phyloP scores from a whole-genome alignment of 2,113 vertebrate species.

The Brachypteracias leptosomus region DNA sequence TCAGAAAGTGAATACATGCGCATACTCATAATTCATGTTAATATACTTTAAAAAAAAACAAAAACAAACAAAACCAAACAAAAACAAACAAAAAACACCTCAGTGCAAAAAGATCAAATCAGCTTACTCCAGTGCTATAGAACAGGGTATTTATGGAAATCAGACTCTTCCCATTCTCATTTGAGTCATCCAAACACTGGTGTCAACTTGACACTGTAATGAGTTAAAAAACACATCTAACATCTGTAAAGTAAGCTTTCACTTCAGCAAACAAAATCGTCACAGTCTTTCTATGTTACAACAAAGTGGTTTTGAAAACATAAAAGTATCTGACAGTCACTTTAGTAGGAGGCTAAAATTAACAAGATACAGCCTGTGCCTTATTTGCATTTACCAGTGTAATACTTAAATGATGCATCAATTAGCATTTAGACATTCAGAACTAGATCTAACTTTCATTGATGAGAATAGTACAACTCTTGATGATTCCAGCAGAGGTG shows the following conservation, averaged over 20 bases:
- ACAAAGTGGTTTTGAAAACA: neutral
- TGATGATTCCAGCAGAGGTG: neutral
- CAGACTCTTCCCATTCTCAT: conserved; percentile 9
- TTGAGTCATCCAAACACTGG: conserved; percentile 24
- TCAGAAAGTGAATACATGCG: neutral
- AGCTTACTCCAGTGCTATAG: conserved; percentile 30
- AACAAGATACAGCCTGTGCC: neutral
- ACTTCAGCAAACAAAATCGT: neutral
- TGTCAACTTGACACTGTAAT: conserved; percentile 33
- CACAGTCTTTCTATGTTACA: neutral
- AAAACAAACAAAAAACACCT: neutral
- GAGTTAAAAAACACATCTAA: conserved; percentile 4
- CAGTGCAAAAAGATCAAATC: conserved; percentile 2
- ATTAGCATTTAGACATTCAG: neutral
- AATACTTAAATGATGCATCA: neutral
- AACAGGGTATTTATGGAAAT: conserved; percentile 24
- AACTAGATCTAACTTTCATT: neutral
- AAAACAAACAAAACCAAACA: neutral
- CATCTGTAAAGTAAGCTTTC: conserved; percentile 17
- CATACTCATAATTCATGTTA: neutral
- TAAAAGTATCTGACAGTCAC: neutral
- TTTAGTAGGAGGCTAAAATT: conserved; percentile 8
- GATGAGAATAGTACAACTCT: neutral
- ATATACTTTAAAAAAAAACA: neutral
- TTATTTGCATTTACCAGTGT: neutral